Percentiles rank a stretch among this genome's conserved stretches.
Conservation (phyloP, 1,140 invertebrate genomes). For the Drosophila lini region DNA sequence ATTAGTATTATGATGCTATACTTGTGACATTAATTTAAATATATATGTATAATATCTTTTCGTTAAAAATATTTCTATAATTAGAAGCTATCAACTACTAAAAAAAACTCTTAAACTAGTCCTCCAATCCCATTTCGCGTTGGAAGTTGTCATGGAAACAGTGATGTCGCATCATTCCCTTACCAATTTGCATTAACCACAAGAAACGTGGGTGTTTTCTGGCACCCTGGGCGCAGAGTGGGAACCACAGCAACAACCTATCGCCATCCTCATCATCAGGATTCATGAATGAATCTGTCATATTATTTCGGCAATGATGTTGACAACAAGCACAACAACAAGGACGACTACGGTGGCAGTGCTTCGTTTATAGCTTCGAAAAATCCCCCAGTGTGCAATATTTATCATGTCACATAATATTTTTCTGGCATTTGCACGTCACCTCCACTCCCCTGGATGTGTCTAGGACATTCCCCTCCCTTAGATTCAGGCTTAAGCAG, state of each 20-base stretch:
- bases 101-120: background rate
- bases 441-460: constrained; percentile 26
- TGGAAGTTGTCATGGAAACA: background rate
- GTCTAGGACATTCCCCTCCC: constrained; percentile 5
- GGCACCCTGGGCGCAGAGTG: constrained; percentile 30
- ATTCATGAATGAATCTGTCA: constrained; percentile 78
- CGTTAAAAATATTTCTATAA: background rate
- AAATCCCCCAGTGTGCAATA: constrained; percentile 73
- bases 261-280: constrained; percentile 32
- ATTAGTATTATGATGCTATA: too few relatives aligned
- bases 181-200: constrained; percentile 30
- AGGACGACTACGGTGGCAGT: constrained; percentile 11
- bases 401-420: constrained; percentile 83
- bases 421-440: constrained; percentile 83
- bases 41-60: too few relatives aligned
- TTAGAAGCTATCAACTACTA: too few relatives aligned
- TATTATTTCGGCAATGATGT: constrained; percentile 81
- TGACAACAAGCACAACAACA: constrained; percentile 54
- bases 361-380: constrained; percentile 39
- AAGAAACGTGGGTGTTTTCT: too few relatives aligned
- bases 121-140: background rate
- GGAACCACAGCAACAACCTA: constrained; percentile 44
- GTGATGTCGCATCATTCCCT: background rate
- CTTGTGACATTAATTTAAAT: too few relatives aligned
- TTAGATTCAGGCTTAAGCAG: constrained; percentile 55